Evolutionary conservation across 1,140 invertebrate species (phyloP).

Genomic region (Chionoecetes opilio): DNA sequence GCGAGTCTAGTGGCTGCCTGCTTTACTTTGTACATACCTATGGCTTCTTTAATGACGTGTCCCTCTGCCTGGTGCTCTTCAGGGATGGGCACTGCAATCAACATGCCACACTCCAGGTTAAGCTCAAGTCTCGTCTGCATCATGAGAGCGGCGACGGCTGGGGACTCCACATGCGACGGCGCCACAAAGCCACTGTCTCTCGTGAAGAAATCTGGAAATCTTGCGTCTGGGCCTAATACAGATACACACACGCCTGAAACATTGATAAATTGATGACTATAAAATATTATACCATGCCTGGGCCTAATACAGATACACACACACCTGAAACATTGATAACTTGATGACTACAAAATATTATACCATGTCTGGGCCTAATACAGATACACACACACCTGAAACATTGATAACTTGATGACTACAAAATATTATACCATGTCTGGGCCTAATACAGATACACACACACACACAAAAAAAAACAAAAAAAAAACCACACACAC

Average conservation of each 20-base stretch:
- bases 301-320: slow-evolving; percentile 91
- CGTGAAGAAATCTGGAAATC: slow-evolving; percentile 96
- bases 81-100: slow-evolving; percentile 97
- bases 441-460: slow-evolving; percentile 89
- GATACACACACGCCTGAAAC: slow-evolving; percentile 95
- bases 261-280: slow-evolving; percentile 90
- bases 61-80: slow-evolving; percentile 87
- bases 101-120: slow-evolving; percentile 90
- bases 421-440: neutral
- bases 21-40: slow-evolving; percentile 53
- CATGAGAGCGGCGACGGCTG: slow-evolving; percentile 89
- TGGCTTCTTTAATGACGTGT: slow-evolving; percentile 83
- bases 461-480: neutral
- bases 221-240: slow-evolving; percentile 86
- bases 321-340: slow-evolving; percentile 95
- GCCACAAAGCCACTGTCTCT: slow-evolving; percentile 88
- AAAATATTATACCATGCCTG: neutral
- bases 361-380: slow-evolving; percentile 86
- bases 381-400: slow-evolving; percentile 95
- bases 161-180: slow-evolving; percentile 88
- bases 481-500: no score
- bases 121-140: slow-evolving; percentile 87
- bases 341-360: neutral
- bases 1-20: no score
- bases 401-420: slow-evolving; percentile 91